phyloP scores from a whole-genome alignment of 92 coral and sea anemone genomes.

The Palythoa grandiflora region DNA sequence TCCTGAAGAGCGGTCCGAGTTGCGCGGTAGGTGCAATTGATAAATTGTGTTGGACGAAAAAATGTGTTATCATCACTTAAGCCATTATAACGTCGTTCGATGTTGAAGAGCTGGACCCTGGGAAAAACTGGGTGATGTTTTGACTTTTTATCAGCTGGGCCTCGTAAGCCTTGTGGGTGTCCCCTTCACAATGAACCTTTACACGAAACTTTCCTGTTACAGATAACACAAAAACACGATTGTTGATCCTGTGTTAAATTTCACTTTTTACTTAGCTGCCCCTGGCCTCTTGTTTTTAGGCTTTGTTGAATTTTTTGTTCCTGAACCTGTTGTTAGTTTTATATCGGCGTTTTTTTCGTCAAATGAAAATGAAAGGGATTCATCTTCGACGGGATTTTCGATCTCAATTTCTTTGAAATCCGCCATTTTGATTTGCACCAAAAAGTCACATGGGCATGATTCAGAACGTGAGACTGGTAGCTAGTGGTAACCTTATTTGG shows the following conservation, averaged over 20 bases:
- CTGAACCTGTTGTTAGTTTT: not conserved
- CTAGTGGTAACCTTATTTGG: not conserved
- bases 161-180: constrained; percentile 7
- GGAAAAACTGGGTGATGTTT: constrained; percentile 1
- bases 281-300: constrained; percentile 8
- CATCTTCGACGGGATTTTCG: not conserved
- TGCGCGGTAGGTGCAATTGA: constrained; percentile 56
- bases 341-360: constrained; percentile 1
- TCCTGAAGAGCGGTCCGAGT: constrained; percentile 46
- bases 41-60: constrained; percentile 53
- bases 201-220: constrained; percentile 47
- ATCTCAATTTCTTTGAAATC: constrained; percentile 24
- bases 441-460: not conserved
- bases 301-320: constrained; percentile 2
- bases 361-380: not conserved
- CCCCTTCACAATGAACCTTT: constrained; percentile 53
- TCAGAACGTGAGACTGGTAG: not conserved
- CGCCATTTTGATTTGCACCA: constrained; percentile 19
- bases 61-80: constrained; percentile 21
- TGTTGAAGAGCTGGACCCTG: constrained; percentile 33
- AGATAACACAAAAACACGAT: constrained; percentile 51
- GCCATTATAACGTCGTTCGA: constrained; percentile 24
- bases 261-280: not conserved
- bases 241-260: constrained; percentile 26
- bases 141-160: constrained; percentile 2